These are phyloP conservation scores for Trematocara zebra DNA, from an alignment of 2,113 vertebrate genomes.

Conservation along the genomic window DNA sequence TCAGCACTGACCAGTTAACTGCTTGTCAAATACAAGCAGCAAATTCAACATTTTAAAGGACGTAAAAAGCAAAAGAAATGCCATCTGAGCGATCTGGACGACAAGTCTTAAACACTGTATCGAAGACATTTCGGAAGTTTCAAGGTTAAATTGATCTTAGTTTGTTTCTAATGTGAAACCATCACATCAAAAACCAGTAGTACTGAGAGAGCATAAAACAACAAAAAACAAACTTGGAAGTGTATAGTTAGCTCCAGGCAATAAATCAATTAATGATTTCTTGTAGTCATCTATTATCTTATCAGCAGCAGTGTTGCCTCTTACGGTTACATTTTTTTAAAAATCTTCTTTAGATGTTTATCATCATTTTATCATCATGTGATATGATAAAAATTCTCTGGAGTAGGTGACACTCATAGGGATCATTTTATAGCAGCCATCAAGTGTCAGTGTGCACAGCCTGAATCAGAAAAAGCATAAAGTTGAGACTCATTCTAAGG, in stretches of 20 bases:
- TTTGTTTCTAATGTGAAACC: background rate
- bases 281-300: background rate
- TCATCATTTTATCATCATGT: background rate
- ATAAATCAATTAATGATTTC: background rate
- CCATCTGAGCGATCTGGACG: background rate
- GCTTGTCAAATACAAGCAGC: background rate
- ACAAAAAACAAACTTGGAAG: background rate
- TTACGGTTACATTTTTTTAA: background rate
- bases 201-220: background rate
- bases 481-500: background rate
- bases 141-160: background rate
- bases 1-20: background rate
- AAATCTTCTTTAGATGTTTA: background rate
- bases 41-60: background rate
- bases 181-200: background rate
- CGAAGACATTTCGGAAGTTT: background rate
- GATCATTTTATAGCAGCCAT: background rate
- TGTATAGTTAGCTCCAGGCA: background rate
- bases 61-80: background rate
- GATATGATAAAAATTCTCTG: background rate
- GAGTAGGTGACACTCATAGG: background rate
- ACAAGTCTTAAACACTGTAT: background rate
- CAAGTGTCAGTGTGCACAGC: background rate
- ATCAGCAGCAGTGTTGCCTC: background rate
- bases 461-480: background rate